These are phyloP conservation scores for Tinea trinotella DNA, from an alignment of 2,888 invertebrate genomes.

Conservation along the genomic window DNA sequence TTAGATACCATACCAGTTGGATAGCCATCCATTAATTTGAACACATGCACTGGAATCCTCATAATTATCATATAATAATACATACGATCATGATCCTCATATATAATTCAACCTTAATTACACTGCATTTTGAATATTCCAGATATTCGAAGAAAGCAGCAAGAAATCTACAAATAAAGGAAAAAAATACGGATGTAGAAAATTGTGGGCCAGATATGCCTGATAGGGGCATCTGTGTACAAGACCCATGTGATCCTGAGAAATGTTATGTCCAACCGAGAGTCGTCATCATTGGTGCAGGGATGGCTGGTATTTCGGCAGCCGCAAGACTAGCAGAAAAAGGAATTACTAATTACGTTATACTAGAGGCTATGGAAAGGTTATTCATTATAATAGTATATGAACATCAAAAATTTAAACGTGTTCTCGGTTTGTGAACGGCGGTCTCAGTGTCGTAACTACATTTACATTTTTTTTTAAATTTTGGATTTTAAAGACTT, in stretches of 20 bases:
- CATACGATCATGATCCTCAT: no score
- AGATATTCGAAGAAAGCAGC: background rate
- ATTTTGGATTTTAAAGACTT: no score
- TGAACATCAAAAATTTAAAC: no score
- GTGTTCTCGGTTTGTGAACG: background rate
- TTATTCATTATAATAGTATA: conserved; percentile 34
- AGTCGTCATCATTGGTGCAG: conserved; percentile 84
- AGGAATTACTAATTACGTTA: conserved; percentile 78
- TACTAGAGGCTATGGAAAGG: conserved; percentile 85
- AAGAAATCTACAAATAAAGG: background rate
- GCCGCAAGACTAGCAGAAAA: conserved; percentile 79
- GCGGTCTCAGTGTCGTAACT: no score
- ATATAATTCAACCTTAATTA: no score
- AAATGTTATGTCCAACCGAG: conserved; percentile 67
- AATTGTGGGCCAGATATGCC: conserved; percentile 45
- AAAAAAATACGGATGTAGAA: conserved; percentile 22
- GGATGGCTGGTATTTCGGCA: conserved; percentile 86
- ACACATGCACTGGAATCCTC: no score
- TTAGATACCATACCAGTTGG: no score
- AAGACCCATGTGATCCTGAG: conserved; percentile 42
- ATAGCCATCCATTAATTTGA: no score
- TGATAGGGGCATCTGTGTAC: conserved; percentile 45
- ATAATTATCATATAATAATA: no score
- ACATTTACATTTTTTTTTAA: no score
- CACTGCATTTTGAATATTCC: no score